Evolutionary conservation across 1,140 invertebrate species (phyloP).

Genomic region (Meloidogyne hapla): DNA sequence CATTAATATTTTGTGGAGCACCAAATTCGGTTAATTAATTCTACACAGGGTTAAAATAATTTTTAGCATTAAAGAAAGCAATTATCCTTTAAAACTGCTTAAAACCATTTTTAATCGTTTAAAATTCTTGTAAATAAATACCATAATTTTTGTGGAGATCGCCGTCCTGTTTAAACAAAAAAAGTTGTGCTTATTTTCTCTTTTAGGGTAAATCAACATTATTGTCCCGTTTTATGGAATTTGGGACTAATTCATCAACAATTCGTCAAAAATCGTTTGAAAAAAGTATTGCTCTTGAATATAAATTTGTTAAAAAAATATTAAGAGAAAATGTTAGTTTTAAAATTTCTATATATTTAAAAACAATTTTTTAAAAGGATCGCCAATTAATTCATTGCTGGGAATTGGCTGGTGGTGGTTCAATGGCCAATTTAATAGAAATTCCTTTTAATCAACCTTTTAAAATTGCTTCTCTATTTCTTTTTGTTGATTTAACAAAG

Average conservation of each 20-base stretch:
- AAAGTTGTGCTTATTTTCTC: too few relatives aligned
- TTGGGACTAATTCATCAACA: not conserved
- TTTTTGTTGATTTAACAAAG: constrained; percentile 36
- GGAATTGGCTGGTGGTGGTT: constrained; percentile 39
- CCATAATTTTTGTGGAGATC: too few relatives aligned
- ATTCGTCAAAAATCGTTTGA: not conserved
- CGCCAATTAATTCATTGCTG: constrained; percentile 35
- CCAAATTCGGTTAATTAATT: constrained; percentile 3
- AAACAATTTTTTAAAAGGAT: not conserved
- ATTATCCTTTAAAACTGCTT: too few relatives aligned
- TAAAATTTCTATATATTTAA: not conserved
- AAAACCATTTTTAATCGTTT: too few relatives aligned
- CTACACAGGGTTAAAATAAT: too few relatives aligned
- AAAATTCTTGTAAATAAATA: too few relatives aligned
- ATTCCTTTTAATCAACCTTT: constrained; percentile 12
- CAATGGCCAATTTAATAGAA: constrained; percentile 33
- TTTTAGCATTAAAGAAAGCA: too few relatives aligned
- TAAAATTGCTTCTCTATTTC: constrained; percentile 23
- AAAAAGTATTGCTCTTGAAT: constrained; percentile 31
- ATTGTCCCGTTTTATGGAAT: constrained; percentile 11
- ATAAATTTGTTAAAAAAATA: constrained; percentile 7
- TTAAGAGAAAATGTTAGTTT: constrained; percentile 25
- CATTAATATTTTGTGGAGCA: constrained; percentile 6
- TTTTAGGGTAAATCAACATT: constrained; percentile 27
- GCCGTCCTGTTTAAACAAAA: too few relatives aligned